A percentile compares a stretch with the other conserved stretches of the same genome.
These are phyloP conservation scores for Chascanopsetta lugubris DNA, from an alignment of 2,113 vertebrate species.

Conservation along the genomic window DNA sequence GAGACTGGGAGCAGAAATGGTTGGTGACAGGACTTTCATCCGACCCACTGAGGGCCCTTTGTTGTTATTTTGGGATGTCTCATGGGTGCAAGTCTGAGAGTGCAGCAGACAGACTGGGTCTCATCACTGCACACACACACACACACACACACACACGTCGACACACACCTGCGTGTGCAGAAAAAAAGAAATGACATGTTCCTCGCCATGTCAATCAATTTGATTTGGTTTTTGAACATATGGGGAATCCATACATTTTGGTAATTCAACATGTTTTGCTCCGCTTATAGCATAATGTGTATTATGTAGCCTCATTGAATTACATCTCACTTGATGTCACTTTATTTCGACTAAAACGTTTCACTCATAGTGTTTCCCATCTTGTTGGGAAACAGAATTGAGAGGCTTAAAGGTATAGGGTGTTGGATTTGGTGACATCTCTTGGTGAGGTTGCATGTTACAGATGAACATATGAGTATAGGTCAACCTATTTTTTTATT, in stretches of 20 bases:
- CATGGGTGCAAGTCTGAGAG: slow-evolving; percentile 71
- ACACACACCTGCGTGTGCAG: slow-evolving; percentile 33
- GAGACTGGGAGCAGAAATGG: slow-evolving; percentile 68
- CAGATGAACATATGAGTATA: too few species aligned
- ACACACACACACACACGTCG: slow-evolving; percentile 38
- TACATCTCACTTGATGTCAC: background rate
- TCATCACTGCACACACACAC: slow-evolving; percentile 48
- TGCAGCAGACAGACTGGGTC: slow-evolving; percentile 71
- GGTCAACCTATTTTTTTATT: too few species aligned
- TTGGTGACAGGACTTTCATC: slow-evolving; percentile 78
- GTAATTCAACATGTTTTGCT: slow-evolving; percentile 32
- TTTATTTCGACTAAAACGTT: background rate
- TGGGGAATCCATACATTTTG: slow-evolving; percentile 29
- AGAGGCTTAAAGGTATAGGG: too few species aligned
- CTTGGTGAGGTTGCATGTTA: too few species aligned
- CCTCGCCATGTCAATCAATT: slow-evolving; percentile 56
- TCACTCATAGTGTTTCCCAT: too few species aligned
- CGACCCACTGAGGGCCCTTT: slow-evolving; percentile 75
- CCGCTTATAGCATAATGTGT: background rate
- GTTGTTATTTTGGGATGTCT: slow-evolving; percentile 81
- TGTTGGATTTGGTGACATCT: too few species aligned
- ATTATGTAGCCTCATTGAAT: background rate
- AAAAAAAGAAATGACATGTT: slow-evolving; percentile 32
- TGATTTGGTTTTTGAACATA: slow-evolving; percentile 18
- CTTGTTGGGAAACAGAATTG: too few species aligned